phyloP scores from a whole-genome alignment of 2,113 vertebrate species.

The Gallinago undulata region DNA sequence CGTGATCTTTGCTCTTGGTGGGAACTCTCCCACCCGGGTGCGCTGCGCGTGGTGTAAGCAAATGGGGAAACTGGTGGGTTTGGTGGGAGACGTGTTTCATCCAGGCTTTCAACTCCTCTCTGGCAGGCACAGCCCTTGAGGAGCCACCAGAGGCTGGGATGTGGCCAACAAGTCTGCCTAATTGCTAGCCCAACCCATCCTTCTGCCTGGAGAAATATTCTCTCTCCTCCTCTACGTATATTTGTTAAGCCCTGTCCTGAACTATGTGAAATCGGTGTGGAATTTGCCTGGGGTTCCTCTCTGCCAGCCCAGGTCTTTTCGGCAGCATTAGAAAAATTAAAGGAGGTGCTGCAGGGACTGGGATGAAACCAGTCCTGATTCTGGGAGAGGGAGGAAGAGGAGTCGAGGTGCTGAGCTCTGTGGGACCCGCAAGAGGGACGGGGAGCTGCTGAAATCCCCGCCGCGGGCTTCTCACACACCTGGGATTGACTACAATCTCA shows the following conservation, averaged over 20 bases:
- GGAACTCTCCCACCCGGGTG: not conserved
- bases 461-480: not conserved
- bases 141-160: not conserved
- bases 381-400: not conserved
- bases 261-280: not conserved
- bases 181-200: not conserved
- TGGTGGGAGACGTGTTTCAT: not conserved
- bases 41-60: not conserved
- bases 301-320: not conserved
- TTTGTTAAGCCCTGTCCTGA: not conserved
- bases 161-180: not conserved
- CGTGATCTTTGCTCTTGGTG: not conserved
- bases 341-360: not conserved
- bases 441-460: not conserved
- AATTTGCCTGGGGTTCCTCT: slow-evolving; percentile 28
- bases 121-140: not conserved
- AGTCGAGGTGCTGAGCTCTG: not conserved
- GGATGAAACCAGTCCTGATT: not conserved
- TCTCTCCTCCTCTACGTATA: not conserved
- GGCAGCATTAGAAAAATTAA: not conserved
- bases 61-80: not conserved
- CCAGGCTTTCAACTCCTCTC: not conserved
- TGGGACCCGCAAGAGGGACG: not conserved
- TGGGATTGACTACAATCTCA: not conserved
- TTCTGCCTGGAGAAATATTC: not conserved